Conservation (phyloP, 2,113 vertebrate species). For the Hydrolagus affinis region DNA sequence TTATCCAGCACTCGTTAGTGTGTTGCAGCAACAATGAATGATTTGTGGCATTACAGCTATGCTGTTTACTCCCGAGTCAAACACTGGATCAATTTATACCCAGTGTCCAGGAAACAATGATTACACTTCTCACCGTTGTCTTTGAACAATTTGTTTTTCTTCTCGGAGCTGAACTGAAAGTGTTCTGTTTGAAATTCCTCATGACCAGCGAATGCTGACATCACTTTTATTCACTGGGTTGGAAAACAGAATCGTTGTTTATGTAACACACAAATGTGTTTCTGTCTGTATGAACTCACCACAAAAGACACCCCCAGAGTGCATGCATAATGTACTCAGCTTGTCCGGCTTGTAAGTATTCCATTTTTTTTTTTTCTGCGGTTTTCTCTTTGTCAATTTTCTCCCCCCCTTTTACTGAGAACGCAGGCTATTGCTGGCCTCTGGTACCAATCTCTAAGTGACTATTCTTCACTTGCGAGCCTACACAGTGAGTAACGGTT, state of each 20-base stretch:
- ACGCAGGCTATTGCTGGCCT: no score
- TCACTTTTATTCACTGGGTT: not conserved
- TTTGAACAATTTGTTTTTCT: conserved; percentile 27
- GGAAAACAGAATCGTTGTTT: conserved; percentile 10
- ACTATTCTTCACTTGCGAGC: no score
- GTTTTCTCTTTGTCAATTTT: no score
- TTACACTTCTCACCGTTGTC: conserved; percentile 20
- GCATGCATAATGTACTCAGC: not conserved
- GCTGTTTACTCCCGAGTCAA: conserved; percentile 22
- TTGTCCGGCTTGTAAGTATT: not conserved
- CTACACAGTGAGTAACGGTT: no score
- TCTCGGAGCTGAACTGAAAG: conserved; percentile 15
- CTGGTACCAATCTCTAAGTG: no score
- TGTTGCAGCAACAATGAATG: conserved; percentile 29
- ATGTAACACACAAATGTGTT: not conserved
- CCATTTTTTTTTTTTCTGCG: not conserved
- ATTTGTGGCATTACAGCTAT: not conserved
- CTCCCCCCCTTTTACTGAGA: no score
- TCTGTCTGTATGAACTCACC: not conserved
- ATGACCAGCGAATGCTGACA: conserved; percentile 9
- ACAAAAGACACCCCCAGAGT: not conserved
- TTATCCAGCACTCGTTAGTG: conserved; percentile 12
- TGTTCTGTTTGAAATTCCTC: conserved; percentile 26
- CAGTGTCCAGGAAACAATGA: conserved; percentile 26
- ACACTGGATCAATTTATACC: conserved; percentile 25